Percentiles rank a stretch among this genome's conserved stretches.
phyloP scores from a whole-genome alignment of 2,797 vertebrate species.

The Enoplosus armatus region DNA sequence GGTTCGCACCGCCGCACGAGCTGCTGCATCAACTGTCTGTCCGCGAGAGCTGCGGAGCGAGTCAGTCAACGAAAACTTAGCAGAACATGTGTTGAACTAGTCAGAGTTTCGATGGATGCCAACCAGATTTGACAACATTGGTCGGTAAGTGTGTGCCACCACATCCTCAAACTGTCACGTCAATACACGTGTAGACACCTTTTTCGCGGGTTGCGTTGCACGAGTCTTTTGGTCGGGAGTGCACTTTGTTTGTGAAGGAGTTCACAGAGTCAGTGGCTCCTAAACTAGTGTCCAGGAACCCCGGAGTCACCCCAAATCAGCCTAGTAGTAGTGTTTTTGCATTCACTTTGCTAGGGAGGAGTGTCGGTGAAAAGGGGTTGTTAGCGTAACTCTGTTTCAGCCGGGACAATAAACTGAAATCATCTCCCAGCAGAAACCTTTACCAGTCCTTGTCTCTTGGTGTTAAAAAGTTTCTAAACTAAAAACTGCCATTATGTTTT shows the following conservation, averaged over 20 bases:
- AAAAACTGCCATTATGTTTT: neutral
- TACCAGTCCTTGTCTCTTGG: neutral
- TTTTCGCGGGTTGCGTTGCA: neutral
- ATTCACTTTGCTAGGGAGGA: neutral
- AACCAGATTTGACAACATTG: neutral
- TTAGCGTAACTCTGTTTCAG: neutral
- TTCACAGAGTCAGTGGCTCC: neutral
- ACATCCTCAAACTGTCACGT: neutral
- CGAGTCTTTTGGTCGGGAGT: neutral
- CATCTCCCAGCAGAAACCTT: neutral
- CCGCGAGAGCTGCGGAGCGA: conserved; percentile 4
- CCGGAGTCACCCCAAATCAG: neutral
- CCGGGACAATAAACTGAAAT: neutral
- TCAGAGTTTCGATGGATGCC: conserved; percentile 6
- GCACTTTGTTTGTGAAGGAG: conserved; percentile 14
- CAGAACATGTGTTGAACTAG: neutral
- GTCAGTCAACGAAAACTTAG: neutral
- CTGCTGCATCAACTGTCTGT: conserved; percentile 46
- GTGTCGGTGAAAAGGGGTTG: neutral
- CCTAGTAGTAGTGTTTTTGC: neutral
- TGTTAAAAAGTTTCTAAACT: neutral
- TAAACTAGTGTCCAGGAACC: neutral
- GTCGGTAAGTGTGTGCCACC: conserved; percentile 55
- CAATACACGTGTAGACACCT: neutral
- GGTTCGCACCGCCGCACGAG: conserved; percentile 45